Percentiles rank a stretch among this genome's conserved stretches.
Conservation (phyloP, 1,140 invertebrate species). For the Leptoteleia sp. region DNA sequence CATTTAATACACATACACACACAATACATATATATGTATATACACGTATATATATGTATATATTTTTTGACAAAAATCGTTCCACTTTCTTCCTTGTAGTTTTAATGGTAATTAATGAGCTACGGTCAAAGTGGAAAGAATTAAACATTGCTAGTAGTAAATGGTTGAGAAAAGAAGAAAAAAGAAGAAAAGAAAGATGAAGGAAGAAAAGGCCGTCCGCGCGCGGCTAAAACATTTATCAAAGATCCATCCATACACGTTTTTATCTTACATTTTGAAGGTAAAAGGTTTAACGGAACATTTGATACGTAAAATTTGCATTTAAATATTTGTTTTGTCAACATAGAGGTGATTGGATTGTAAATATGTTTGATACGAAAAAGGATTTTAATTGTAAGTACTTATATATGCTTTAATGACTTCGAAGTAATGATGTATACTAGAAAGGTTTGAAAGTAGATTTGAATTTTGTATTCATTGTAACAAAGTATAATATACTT, state of each 20-base stretch:
- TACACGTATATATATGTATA: no score
- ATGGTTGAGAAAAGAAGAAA: no score
- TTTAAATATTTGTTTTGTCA: constrained; percentile 20
- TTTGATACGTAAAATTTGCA: constrained; percentile 33
- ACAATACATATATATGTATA: no score
- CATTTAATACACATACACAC: constrained; percentile 47
- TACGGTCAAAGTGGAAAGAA: no score
- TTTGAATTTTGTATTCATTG: no score
- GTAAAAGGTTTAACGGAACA: constrained; percentile 12
- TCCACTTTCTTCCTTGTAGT: no score
- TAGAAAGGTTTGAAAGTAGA: neutral
- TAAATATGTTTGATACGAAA: constrained; percentile 48
- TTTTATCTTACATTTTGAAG: constrained; percentile 26
- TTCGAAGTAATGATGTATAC: neutral
- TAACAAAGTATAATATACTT: no score
- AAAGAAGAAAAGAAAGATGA: no score
- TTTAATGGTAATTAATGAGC: no score
- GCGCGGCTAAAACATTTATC: constrained; percentile 15
- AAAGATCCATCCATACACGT: constrained; percentile 26
- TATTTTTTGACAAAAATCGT: no score
- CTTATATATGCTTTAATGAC: constrained; percentile 13
- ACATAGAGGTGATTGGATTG: constrained; percentile 3
- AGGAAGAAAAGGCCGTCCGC: constrained; percentile 39
- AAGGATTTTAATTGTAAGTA: constrained; percentile 41
- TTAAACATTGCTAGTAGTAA: no score